phyloP scores from a whole-genome alignment of 2,797 vertebrate genomes.

The Danio tinwini region DNA sequence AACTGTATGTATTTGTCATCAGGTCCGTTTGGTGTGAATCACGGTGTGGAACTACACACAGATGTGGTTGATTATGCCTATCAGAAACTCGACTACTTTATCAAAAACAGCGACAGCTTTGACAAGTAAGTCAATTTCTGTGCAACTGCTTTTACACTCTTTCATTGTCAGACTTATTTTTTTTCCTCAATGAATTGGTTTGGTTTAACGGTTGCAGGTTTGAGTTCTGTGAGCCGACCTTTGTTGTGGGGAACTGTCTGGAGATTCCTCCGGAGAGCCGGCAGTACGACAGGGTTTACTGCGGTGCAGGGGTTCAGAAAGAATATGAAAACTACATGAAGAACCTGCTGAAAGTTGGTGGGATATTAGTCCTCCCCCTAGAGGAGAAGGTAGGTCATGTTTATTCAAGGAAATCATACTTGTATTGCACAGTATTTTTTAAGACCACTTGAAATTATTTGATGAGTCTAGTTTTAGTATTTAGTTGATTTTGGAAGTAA shows the following conservation, averaged over 20 bases:
- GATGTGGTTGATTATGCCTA: slow-evolving; percentile 95
- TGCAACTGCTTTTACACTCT: background rate
- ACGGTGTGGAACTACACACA: slow-evolving; percentile 91
- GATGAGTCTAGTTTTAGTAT: background rate
- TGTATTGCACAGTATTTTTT: background rate
- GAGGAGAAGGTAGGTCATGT: slow-evolving; percentile 89
- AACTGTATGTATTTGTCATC: slow-evolving; percentile 21
- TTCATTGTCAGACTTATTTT: background rate
- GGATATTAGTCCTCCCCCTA: slow-evolving; percentile 94
- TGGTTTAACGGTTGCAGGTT: slow-evolving; percentile 78
- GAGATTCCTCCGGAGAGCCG: slow-evolving; percentile 90
- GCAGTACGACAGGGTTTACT: slow-evolving; percentile 95
- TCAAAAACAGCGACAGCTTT: slow-evolving; percentile 95
- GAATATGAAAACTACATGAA: slow-evolving; percentile 97
- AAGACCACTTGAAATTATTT: background rate
- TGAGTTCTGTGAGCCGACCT: slow-evolving; percentile 96
- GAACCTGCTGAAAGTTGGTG: slow-evolving; percentile 92
- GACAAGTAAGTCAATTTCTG: slow-evolving; percentile 84
- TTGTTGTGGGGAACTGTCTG: slow-evolving; percentile 93
- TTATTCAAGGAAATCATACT: background rate
- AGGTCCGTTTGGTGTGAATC: slow-evolving; percentile 96
- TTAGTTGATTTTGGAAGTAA: background rate
- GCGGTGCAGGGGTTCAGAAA: slow-evolving; percentile 94
- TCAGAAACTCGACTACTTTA: slow-evolving; percentile 93
- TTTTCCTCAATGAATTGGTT: background rate